A percentile compares a stretch with the other conserved stretches of the same genome.
Evolutionary conservation across 2,113 vertebrate genomes (phyloP).

Genomic region (Orthonyx spaldingii): DNA sequence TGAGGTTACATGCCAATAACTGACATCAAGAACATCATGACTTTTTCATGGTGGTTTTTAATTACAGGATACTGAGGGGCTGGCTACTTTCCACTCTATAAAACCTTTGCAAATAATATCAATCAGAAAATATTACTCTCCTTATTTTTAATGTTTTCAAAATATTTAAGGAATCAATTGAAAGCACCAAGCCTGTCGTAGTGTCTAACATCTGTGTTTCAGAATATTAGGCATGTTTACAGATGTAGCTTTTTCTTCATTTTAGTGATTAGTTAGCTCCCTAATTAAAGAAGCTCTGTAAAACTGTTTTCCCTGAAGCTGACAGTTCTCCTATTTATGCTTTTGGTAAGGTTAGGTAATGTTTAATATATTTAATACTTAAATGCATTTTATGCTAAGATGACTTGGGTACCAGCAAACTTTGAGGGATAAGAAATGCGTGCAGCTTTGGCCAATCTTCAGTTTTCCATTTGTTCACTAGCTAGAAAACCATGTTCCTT

Average conservation of each 20-base stretch:
- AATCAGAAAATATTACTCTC: not conserved
- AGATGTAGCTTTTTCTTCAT: not conserved
- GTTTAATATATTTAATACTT: not conserved
- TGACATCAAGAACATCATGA: not conserved
- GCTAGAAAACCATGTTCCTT: not conserved
- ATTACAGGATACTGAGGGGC: not conserved
- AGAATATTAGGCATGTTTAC: not conserved
- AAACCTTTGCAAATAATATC: slow-evolving; percentile 9
- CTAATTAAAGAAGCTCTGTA: not conserved
- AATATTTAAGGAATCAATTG: not conserved
- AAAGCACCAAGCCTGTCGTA: not conserved
- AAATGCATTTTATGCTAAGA: not conserved
- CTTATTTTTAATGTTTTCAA: not conserved
- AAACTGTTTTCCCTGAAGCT: not conserved
- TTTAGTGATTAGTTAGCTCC: not conserved
- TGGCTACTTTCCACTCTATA: not conserved
- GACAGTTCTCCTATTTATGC: not conserved
- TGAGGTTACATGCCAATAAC: not conserved
- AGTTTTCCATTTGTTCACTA: not conserved
- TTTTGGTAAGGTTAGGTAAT: not conserved
- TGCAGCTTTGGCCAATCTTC: not conserved
- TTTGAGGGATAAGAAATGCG: not conserved
- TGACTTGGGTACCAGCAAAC: not conserved
- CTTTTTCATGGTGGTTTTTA: not conserved
- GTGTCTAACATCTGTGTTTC: not conserved